These are phyloP conservation scores for Poeciliopsis retropinna DNA, from an alignment of 2,113 vertebrate genomes.

Conservation along the genomic window DNA sequence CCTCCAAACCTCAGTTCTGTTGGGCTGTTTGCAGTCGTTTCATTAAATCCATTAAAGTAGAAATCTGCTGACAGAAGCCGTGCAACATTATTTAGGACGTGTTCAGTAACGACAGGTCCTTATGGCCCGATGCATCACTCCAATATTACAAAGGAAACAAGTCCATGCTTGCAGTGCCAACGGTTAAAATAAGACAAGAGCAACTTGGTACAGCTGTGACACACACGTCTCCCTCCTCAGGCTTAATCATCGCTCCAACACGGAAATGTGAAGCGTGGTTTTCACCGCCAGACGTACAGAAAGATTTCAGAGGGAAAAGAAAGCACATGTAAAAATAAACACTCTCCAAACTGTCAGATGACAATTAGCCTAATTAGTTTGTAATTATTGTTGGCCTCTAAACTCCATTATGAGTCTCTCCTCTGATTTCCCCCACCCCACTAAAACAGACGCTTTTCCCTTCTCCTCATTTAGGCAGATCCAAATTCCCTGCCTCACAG, in stretches of 20 bases:
- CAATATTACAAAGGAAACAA: constrained; percentile 54
- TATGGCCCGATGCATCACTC: constrained; percentile 21
- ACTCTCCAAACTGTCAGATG: constrained; percentile 38
- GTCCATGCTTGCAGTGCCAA: constrained; percentile 62
- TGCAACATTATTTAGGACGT: constrained; percentile 7
- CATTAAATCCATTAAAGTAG: not conserved
- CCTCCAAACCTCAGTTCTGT: constrained; percentile 28
- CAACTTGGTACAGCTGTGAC: constrained; percentile 46
- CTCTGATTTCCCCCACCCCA: constrained; percentile 21
- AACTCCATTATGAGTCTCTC: constrained; percentile 47
- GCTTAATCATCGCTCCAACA: constrained; percentile 35
- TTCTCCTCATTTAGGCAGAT: constrained; percentile 31
- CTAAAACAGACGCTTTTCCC: constrained; percentile 16
- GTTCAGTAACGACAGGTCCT: constrained; percentile 16
- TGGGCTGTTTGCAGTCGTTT: not conserved
- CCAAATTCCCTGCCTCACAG: constrained; percentile 35
- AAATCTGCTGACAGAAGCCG: not conserved
- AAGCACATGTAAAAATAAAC: constrained; percentile 59
- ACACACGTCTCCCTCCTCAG: constrained; percentile 51
- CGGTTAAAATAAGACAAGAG: constrained; percentile 69
- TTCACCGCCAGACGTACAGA: constrained; percentile 33
- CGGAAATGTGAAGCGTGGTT: constrained; percentile 17
- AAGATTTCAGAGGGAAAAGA: constrained; percentile 43
- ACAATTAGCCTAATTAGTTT: constrained; percentile 75
- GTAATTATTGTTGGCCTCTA: constrained; percentile 70